Evolutionary conservation across 2,888 invertebrate genomes (phyloP).

Genomic region (Pyrocoelia pectoralis): DNA sequence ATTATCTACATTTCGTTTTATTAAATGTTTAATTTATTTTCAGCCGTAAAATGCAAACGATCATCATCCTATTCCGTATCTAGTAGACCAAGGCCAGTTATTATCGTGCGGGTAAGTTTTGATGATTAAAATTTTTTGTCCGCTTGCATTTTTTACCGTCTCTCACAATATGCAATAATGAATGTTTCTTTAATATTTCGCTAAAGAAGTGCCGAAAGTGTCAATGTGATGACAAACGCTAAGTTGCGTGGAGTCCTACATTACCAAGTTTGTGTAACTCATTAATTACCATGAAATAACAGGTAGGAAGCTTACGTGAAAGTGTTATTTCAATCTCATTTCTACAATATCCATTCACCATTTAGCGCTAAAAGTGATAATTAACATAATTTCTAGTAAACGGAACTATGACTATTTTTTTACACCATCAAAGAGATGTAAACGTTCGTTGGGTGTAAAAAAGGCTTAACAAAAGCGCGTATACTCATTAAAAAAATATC

Average conservation of each 20-base stretch:
- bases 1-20: neutral
- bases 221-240: neutral
- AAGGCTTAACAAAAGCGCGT: neutral
- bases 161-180: neutral
- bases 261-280: too few species aligned
- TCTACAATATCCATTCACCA: too few species aligned
- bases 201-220: neutral
- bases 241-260: too few species aligned
- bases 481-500: conserved; percentile 12
- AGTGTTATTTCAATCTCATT: too few species aligned
- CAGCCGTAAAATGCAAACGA: neutral
- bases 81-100: conserved; percentile 3
- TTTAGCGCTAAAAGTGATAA: too few species aligned
- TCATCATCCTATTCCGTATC: neutral
- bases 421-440: too few species aligned
- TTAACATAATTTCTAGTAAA: too few species aligned
- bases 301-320: too few species aligned
- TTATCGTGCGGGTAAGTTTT: conserved; percentile 5
- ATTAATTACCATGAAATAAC: too few species aligned
- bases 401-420: too few species aligned
- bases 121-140: neutral
- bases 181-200: conserved; percentile 3
- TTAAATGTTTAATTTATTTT: conserved; percentile 7
- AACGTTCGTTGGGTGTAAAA: neutral
- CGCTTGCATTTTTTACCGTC: neutral